Conservation (phyloP, 2,888 invertebrate species). For the Xestia c-nigrum region DNA sequence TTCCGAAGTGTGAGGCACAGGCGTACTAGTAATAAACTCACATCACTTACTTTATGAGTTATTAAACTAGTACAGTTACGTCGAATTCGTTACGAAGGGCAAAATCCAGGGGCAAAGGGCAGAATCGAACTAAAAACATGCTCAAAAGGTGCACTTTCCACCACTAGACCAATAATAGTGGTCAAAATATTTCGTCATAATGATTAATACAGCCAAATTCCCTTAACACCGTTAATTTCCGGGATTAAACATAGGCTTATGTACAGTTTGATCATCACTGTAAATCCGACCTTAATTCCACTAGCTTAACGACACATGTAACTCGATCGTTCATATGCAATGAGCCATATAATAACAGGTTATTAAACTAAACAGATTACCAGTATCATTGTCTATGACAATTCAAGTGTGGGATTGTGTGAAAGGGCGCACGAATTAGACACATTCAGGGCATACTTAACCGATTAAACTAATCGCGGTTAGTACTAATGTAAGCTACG, state of each 20-base stretch:
- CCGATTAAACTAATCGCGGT: neutral
- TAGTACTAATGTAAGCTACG: neutral
- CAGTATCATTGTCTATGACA: slow-evolving; percentile 9
- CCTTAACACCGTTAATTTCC: neutral
- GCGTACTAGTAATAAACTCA: no score
- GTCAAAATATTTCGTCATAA: neutral
- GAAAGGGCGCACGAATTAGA: neutral
- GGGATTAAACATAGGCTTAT: neutral
- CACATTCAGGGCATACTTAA: neutral
- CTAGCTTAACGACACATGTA: slow-evolving; percentile 4
- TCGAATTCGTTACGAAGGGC: no score
- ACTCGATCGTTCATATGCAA: slow-evolving; percentile 19
- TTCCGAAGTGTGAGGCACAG: no score
- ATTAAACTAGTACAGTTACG: no score
- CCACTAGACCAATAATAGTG: neutral
- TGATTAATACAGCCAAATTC: neutral
- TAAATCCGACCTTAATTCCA: neutral
- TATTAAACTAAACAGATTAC: slow-evolving; percentile 33
- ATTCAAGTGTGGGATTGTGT: slow-evolving; percentile 12
- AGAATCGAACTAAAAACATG: neutral
- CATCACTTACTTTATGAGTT: no score
- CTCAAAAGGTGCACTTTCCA: neutral
- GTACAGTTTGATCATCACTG: neutral
- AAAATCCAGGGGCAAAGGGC: no score
- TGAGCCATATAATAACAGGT: slow-evolving; percentile 32